Base-by-base conservation (phyloP, 2,113 vertebrate species). In the Channa maculata region DNA sequence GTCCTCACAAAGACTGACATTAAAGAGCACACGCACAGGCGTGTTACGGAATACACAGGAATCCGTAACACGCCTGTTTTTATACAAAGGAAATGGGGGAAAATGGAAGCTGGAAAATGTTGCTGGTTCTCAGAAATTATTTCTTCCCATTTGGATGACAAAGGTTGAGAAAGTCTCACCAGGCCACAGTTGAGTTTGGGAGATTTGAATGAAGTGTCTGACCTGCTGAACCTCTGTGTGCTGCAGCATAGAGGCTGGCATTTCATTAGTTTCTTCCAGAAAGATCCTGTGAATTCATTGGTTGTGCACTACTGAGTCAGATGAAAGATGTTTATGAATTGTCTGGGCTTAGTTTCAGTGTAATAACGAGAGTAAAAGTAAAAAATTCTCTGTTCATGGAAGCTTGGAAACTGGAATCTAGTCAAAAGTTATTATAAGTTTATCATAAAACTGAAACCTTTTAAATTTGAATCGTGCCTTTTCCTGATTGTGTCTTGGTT, bases 1-100 rank as follows among this genome's bases (percentile, higher is more conserved):
- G 49, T 51, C 33, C 6, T 45, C 1, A 24, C 24, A 24, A 24
- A 24, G 24, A 24, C 24, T 24, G 24, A 24, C 39, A 41, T 41
- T 5, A 5, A 50, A 67, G 13, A 14, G 24, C 46, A 65, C 45
- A 55, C 10, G 39, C 50, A 45, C 54, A 53, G 14, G 61, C 3
- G 48, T 72, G 53, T 9, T 2, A 44, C 78, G 67, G 73, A 81
- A 79, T 85, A 84, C 84, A 85, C 79, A 83, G 69, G 80, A 88
- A 88, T 88, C 79, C 77, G 81, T 86, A 81, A 85, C 67, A 82
- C 60, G 70, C 60, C 88, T 83, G 84, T 83, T 90, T 86, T 86
- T 77, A 72, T 81, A 81, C 86, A 83, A 77, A 75, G 74, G 79
- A 83, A 83, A 79, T 54, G 38, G 69, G 63, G 70, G 43, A 39